Evolutionary conservation across 1,140 invertebrate genomes (phyloP), one percentile per base, ranked within the genome.

Genomic region (Sipha flava): DNA sequence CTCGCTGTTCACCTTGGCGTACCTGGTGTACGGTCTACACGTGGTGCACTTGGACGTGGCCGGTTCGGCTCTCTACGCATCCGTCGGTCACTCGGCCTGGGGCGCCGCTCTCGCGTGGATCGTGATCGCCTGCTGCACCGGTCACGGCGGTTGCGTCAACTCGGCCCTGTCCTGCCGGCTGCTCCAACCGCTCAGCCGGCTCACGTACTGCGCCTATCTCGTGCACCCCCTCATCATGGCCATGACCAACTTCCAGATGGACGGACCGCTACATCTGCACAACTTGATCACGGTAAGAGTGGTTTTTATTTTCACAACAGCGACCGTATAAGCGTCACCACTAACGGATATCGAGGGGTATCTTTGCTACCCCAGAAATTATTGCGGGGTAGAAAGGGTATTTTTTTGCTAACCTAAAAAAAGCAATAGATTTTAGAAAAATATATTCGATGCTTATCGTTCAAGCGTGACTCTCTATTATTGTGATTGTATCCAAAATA

Each of bases 121-220:
- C 45, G 90, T 93, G 9, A 86, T 95, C 23, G 92, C 93, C 29
- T 95, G 94, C 83, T 90, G 90, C 82, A 90, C 90, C 81, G 92
- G 92, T 3, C 89, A 92, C 82, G 92, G 92, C 57, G 91, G 91
- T 57, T 83, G 79, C 72, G 85, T 93, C 16, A 90, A 93, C 85
- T 89, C 88, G 0, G 85, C 95, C 26, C 87, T 97, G 23, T 95
- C 93, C 0, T 93, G 93, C 85, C 88, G 90, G 49, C 89, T 92
- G 0, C 88, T 95, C 52, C 89, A 95, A 82, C 95, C 95, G 0
- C 86, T 97, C n/a, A 94, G 93, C 81, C 88, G 95, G 70, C 88
- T 97, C 45, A 95, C 95, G 1, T 97, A 96, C 85, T 93, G 93
- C 84, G 92, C 94, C 10, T 98, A 97, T 85, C 88, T 97, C 31